phyloP scores from a whole-genome alignment of 2,888 invertebrate species.

The Chaetoderma sp. region DNA sequence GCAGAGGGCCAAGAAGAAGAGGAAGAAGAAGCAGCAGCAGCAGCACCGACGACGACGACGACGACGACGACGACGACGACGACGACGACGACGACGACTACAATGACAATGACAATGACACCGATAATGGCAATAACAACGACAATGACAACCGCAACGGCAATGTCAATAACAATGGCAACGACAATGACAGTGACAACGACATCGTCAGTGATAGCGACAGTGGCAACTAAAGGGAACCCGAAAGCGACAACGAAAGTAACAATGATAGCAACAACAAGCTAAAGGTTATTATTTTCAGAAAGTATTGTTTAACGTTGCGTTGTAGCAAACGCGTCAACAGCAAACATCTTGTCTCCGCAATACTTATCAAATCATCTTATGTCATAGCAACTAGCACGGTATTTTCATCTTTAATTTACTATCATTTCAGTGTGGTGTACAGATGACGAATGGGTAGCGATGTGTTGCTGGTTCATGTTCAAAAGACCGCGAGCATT shows the following conservation, averaged over 20 bases:
- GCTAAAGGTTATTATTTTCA: too few relatives aligned
- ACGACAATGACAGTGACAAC: background rate
- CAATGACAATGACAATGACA: background rate
- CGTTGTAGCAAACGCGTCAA: background rate
- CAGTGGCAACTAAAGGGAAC: background rate
- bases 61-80: background rate
- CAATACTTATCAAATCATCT: too few relatives aligned
- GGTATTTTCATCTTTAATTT: too few relatives aligned
- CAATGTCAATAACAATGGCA: background rate
- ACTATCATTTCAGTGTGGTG: too few relatives aligned
- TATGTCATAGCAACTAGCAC: too few relatives aligned
- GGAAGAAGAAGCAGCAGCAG: too few relatives aligned
- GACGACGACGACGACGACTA: too few relatives aligned
- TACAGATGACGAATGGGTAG: too few relatives aligned
- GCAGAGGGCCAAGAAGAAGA: background rate
- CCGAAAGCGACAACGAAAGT: background rate
- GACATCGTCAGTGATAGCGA: background rate
- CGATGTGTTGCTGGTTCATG: too few relatives aligned
- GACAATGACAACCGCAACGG: background rate
- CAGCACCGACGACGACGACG: too few relatives aligned
- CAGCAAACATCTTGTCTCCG: background rate
- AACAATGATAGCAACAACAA: background rate
- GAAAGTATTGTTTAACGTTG: too few relatives aligned
- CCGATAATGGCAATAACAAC: background rate
- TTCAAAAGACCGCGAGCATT: too few relatives aligned